These are phyloP conservation scores for Progne subis DNA, from an alignment of 2,113 vertebrate genomes.

Conservation along the genomic window DNA sequence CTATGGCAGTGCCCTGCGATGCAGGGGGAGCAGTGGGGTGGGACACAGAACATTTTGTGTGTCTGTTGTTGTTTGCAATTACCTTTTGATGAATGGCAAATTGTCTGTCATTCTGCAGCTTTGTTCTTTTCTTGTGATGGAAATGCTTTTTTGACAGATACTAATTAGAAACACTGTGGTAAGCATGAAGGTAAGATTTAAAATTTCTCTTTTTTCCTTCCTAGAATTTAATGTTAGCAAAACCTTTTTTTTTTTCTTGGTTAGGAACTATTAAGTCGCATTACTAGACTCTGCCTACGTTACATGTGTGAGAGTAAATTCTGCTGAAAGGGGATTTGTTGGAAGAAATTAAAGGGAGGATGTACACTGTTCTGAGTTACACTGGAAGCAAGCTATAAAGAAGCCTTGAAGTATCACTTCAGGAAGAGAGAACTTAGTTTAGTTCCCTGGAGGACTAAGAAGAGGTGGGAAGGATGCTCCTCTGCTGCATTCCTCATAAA, in stretches of 20 bases:
- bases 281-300: not conserved
- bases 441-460: not conserved
- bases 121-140: not conserved
- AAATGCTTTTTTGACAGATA: not conserved
- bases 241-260: not conserved
- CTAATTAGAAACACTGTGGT: not conserved
- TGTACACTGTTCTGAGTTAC: not conserved
- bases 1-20: not conserved
- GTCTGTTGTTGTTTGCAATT: not conserved
- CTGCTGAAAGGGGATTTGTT: not conserved
- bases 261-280: not conserved
- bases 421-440: not conserved
- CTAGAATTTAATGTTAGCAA: not conserved
- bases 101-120: not conserved
- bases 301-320: not conserved
- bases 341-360: not conserved
- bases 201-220: not conserved
- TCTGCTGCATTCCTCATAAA: not conserved
- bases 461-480: not conserved
- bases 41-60: not conserved
- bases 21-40: not conserved
- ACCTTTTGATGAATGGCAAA: not conserved
- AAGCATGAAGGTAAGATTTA: not conserved
- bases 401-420: not conserved
- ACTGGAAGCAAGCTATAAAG: not conserved